Percentiles rank a stretch among this genome's conserved stretches.
Conservation (phyloP, 2,888 invertebrate genomes). For the Netelia virgata region DNA sequence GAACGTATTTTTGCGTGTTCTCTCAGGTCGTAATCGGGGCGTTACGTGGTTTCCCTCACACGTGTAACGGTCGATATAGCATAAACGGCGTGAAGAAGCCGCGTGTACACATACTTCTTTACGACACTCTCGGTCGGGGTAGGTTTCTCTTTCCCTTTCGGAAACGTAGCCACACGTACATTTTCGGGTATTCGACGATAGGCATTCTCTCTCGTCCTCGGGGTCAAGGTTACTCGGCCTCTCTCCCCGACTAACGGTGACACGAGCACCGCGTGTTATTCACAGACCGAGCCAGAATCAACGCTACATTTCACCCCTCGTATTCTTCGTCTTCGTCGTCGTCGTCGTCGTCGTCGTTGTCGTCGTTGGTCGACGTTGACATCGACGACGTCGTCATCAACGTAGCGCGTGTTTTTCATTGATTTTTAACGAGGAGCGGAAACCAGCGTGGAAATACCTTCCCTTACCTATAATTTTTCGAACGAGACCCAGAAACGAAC, state of each 20-base stretch:
- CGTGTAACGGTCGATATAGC: too few species aligned
- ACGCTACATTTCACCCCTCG: constrained; percentile 49
- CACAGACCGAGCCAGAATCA: constrained; percentile 23
- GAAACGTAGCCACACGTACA: constrained; percentile 52
- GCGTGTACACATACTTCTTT: neutral
- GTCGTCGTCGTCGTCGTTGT: constrained; percentile 28
- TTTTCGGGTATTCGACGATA: constrained; percentile 55
- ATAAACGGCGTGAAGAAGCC: too few species aligned
- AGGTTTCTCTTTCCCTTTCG: constrained; percentile 24
- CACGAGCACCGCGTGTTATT: constrained; percentile 20
- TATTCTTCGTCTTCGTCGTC: constrained; percentile 31
- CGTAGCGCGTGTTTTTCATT: constrained; percentile 52
- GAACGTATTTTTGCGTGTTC: too few species aligned
- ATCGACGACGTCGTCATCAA: constrained; percentile 19
- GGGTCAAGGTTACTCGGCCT: constrained; percentile 66
- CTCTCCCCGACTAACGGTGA: constrained; percentile 40
- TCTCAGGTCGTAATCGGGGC: too few species aligned
- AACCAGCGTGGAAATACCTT: neutral
- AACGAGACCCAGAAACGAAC: neutral
- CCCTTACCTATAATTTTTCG: neutral
- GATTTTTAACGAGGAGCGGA: constrained; percentile 60
- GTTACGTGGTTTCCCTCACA: too few species aligned
- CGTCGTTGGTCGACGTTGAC: constrained; percentile 29
- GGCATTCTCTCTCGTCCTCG: constrained; percentile 49
- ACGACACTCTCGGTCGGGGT: too few species aligned